phyloP scores from a whole-genome alignment of 2,797 vertebrate species.

The Lutjanus argentimaculatus region DNA sequence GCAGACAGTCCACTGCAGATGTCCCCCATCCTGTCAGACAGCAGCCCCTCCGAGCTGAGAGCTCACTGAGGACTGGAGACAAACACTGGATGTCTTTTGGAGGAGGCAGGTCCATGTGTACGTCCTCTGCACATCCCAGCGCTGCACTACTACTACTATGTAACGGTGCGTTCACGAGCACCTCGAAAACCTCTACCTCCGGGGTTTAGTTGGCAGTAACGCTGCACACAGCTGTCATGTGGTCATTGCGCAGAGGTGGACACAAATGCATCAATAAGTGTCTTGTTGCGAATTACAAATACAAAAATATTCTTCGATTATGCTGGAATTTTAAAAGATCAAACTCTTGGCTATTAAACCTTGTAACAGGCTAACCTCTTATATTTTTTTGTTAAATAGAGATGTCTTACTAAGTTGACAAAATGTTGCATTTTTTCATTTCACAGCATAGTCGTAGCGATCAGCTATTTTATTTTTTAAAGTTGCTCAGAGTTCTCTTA shows the following conservation, averaged over 20 bases:
- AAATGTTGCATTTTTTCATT: too few species aligned
- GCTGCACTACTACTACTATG: not conserved
- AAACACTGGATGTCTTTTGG: not conserved
- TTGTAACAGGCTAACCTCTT: too few species aligned
- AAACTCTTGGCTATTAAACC: too few species aligned
- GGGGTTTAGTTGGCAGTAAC: not conserved
- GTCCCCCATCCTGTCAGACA: constrained; percentile 52
- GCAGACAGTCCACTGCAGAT: not conserved
- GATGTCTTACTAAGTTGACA: too few species aligned
- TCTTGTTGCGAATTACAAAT: too few species aligned
- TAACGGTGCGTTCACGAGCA: constrained; percentile 40
- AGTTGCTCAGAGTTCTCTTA: too few species aligned
- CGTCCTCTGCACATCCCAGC: not conserved
- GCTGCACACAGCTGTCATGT: not conserved
- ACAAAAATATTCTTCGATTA: too few species aligned
- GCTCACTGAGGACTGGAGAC: not conserved
- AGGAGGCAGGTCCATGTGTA: constrained; percentile 44
- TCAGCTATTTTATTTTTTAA: too few species aligned
- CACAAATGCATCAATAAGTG: too few species aligned
- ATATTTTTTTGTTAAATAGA: too few species aligned
- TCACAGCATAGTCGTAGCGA: too few species aligned
- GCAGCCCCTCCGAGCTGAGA: constrained; percentile 13
- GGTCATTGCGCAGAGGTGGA: not conserved
- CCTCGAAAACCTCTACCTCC: not conserved
- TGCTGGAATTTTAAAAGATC: too few species aligned